A percentile compares a stretch with the other conserved stretches of the same genome.
Conservation (phyloP, 2,888 invertebrate genomes). For the Tryphoninae sp. region DNA sequence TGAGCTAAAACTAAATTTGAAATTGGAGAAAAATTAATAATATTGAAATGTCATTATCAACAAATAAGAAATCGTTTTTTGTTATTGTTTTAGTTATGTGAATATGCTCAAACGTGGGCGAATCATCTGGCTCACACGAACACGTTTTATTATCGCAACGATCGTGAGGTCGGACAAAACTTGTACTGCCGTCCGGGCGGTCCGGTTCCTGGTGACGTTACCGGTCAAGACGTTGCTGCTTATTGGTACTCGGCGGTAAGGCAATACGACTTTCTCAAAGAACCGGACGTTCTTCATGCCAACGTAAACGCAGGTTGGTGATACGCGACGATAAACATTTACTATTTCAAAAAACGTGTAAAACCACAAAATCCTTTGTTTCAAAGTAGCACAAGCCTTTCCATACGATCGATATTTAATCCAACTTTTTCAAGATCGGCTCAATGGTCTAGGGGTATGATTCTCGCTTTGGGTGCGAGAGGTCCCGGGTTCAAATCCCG, state of each 20-base stretch:
- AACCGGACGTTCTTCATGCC: constrained; percentile 88
- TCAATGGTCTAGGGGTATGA: constrained; percentile 61
- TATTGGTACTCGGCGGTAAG: constrained; percentile 92
- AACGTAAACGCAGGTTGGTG: constrained; percentile 89
- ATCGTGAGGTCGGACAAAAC: constrained; percentile 91
- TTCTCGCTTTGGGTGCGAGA: constrained; percentile 83
- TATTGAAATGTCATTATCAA: background rate
- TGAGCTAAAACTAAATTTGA: background rate
- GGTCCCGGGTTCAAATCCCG: constrained; percentile 89
- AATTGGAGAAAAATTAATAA: background rate
- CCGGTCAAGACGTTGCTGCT: constrained; percentile 90
- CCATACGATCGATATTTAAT: background rate
- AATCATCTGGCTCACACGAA: constrained; percentile 92
- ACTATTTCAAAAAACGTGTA: too few species aligned
- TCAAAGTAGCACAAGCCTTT: constrained; percentile 19
- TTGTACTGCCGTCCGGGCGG: constrained; percentile 89
- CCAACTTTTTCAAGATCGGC: constrained; percentile 3
- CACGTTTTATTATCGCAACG: constrained; percentile 89
- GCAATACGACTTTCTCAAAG: constrained; percentile 89
- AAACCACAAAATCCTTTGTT: background rate
- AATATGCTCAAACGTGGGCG: constrained; percentile 93
- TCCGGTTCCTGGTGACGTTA: constrained; percentile 86
- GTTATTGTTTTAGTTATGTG: constrained; percentile 85
- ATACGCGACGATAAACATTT: too few species aligned
- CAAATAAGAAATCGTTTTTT: constrained; percentile 4